phyloP scores from a whole-genome alignment of 1,140 invertebrate genomes.

The Lordiphosa stackelbergi region DNA sequence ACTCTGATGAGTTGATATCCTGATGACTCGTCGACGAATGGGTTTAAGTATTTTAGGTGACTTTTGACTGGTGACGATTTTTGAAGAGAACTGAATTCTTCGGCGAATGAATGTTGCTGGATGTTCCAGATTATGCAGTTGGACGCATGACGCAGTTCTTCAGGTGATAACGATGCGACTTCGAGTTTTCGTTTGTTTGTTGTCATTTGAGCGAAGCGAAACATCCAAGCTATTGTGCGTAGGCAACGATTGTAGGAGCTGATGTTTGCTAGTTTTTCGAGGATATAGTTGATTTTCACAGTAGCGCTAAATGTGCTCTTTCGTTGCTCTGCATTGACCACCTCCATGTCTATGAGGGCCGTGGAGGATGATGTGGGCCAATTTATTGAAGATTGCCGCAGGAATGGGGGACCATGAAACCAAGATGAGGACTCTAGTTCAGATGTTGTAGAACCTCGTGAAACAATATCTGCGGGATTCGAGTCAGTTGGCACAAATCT shows the following conservation, averaged over 20 bases:
- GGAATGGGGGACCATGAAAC: slow-evolving; percentile 9
- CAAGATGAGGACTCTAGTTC: not conserved
- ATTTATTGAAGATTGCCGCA: slow-evolving; percentile 8
- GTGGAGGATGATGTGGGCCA: slow-evolving; percentile 16
- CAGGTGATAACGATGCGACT: not conserved
- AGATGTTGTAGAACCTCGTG: slow-evolving; percentile 1
- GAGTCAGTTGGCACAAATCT: not conserved
- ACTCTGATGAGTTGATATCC: not conserved
- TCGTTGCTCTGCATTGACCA: not conserved
- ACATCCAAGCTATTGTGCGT: not conserved
- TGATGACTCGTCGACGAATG: no score
- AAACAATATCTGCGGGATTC: slow-evolving; percentile 12
- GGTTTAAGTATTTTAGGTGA: not conserved
- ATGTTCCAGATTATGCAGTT: not conserved
- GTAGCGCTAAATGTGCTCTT: not conserved
- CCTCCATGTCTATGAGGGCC: not conserved
- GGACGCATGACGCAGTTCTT: not conserved
- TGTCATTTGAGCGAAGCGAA: not conserved
- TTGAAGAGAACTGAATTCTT: not conserved
- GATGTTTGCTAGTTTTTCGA: not conserved
- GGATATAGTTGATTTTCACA: not conserved
- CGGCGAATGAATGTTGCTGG: not conserved
- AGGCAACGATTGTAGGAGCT: not conserved
- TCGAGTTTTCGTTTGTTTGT: no score
- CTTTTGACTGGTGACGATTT: not conserved